phyloP scores from a whole-genome alignment of 2,888 invertebrate genomes.

The Labia minor region DNA sequence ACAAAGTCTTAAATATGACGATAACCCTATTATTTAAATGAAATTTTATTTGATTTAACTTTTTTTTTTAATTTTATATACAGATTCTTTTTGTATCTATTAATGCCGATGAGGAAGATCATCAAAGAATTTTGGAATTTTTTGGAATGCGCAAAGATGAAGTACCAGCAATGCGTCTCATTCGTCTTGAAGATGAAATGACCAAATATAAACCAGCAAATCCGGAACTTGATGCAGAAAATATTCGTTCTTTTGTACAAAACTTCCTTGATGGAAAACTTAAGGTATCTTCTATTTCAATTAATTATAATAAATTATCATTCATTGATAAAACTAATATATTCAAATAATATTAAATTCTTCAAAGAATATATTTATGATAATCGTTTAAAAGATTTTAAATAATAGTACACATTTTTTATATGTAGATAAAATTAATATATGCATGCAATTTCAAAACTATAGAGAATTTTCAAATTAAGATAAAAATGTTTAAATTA shows the following conservation, averaged over 20 bases:
- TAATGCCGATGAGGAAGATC: constrained; percentile 89
- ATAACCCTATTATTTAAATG: too few species aligned
- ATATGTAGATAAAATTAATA: too few species aligned
- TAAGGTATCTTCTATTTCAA: too few species aligned
- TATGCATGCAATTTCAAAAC: too few species aligned
- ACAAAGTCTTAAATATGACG: too few species aligned
- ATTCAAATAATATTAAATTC: background rate
- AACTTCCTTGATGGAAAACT: constrained; percentile 84
- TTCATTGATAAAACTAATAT: background rate
- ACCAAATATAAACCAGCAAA: constrained; percentile 88
- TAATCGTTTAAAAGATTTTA: constrained; percentile 17
- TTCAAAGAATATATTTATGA: background rate
- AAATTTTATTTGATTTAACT: too few species aligned
- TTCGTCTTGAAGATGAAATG: constrained; percentile 94
- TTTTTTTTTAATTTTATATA: constrained; percentile 19
- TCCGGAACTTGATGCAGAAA: constrained; percentile 56
- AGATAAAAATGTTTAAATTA: too few species aligned
- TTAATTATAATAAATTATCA: too few species aligned
- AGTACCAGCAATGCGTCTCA: constrained; percentile 79
- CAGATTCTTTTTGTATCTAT: constrained; percentile 89
- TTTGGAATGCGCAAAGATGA: constrained; percentile 96
- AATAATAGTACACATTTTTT: too few species aligned
- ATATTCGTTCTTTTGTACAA: constrained; percentile 69
- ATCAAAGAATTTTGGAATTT: constrained; percentile 96
- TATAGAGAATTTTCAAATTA: too few species aligned